Conservation (phyloP, 2,113 vertebrate genomes). For the Entomyzon cyanotis region DNA sequence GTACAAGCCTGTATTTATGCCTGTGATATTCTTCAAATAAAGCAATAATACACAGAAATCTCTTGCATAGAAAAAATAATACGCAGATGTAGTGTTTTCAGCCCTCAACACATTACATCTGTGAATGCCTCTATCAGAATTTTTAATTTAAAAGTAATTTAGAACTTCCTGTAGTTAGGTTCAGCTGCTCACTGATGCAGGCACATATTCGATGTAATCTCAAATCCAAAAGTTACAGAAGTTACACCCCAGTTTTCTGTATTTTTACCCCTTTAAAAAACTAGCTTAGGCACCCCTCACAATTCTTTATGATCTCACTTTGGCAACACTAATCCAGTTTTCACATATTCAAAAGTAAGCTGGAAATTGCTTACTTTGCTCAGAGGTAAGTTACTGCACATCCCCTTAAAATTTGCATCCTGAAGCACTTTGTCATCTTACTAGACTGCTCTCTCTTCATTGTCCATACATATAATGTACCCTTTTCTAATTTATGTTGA, state of each 20-base stretch:
- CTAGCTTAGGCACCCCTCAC: not conserved
- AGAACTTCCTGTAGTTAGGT: not conserved
- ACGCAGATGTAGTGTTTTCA: not conserved
- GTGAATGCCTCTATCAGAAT: not conserved
- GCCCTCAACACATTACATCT: rapidly evolving
- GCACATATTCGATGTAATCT: not conserved
- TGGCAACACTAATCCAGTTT: not conserved
- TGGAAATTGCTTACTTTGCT: not conserved
- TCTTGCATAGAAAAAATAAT: not conserved
- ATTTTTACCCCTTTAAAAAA: not conserved
- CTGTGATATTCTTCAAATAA: not conserved
- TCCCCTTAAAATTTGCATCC: not conserved
- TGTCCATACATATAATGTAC: not conserved
- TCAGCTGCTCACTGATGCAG: not conserved
- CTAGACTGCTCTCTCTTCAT: not conserved
- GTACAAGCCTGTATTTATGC: not conserved
- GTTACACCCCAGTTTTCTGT: not conserved
- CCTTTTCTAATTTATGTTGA: not conserved
- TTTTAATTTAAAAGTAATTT: not conserved
- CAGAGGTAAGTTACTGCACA: not conserved
- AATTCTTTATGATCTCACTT: not conserved
- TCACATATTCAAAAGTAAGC: not conserved
- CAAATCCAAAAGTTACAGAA: not conserved
- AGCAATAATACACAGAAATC: not conserved
- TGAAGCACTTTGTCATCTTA: not conserved